phyloP scores from a whole-genome alignment of 2,888 invertebrate species.

The Tolmerus cingulatus region DNA sequence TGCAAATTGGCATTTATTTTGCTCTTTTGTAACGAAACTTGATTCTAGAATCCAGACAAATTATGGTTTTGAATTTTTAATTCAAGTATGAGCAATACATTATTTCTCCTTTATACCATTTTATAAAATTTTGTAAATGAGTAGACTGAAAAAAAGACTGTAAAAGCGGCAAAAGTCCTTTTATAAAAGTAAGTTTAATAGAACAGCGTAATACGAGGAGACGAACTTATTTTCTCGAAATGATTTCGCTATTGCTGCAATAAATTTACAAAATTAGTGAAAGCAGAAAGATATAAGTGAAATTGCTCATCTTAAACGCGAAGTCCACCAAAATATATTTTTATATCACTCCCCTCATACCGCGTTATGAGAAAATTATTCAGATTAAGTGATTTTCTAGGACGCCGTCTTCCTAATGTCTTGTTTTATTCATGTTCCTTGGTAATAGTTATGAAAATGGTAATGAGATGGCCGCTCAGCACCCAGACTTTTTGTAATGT shows the following conservation, averaged over 20 bases:
- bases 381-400: conserved; percentile 22
- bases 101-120: too few relatives aligned
- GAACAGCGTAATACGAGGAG: too few relatives aligned
- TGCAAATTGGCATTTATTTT: background rate
- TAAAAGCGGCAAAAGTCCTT: too few relatives aligned
- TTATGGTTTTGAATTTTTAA: too few relatives aligned
- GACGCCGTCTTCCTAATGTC: background rate
- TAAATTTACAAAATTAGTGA: background rate
- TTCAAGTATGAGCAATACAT: too few relatives aligned
- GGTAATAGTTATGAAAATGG: background rate
- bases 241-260: background rate
- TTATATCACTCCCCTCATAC: background rate
- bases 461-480: background rate
- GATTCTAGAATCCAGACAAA: too few relatives aligned
- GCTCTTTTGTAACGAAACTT: too few relatives aligned
- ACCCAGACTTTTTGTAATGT: background rate
- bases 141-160: too few relatives aligned
- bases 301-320: background rate
- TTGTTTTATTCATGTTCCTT: conserved; percentile 18
- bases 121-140: too few relatives aligned
- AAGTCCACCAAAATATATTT: background rate
- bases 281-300: background rate
- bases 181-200: too few relatives aligned
- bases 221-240: background rate
- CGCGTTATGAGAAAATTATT: conserved; percentile 32